These are phyloP conservation scores for Scaptomyza tumidula DNA, from an alignment of 2,888 invertebrate species.

Conservation along the genomic window DNA sequence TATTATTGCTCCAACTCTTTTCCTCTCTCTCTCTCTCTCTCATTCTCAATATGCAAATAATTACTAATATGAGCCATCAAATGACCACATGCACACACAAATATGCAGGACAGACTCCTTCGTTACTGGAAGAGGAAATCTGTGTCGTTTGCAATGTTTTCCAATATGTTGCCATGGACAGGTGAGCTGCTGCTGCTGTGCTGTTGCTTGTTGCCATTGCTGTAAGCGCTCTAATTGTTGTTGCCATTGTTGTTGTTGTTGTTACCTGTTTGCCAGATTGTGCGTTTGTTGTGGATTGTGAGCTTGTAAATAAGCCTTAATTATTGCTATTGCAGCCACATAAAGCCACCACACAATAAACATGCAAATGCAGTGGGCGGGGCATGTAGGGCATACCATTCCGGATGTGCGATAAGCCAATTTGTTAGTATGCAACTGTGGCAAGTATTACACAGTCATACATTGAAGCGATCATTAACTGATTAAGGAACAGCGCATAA, in stretches of 20 bases:
- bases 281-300: slow-evolving; percentile 54
- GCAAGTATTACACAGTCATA: slow-evolving; percentile 5
- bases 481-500: background rate
- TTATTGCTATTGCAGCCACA: slow-evolving; percentile 72
- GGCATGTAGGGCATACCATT: slow-evolving; percentile 10
- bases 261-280: slow-evolving; percentile 16
- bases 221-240: slow-evolving; percentile 48
- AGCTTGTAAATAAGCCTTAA: slow-evolving; percentile 79
- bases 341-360: slow-evolving; percentile 79
- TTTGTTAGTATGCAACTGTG: slow-evolving; percentile 43
- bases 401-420: slow-evolving; percentile 55
- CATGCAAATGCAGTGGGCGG: slow-evolving; percentile 68
- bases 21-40: background rate
- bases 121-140: slow-evolving; percentile 31
- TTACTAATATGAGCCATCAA: slow-evolving; percentile 74
- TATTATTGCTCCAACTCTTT: slow-evolving; percentile 10
- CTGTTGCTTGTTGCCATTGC: slow-evolving; percentile 22
- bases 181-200: slow-evolving; percentile 38
- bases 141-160: slow-evolving; percentile 57
- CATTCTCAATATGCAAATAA: slow-evolving; percentile 62
- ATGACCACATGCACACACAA: slow-evolving; percentile 45
- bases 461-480: background rate
- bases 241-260: slow-evolving; percentile 33
- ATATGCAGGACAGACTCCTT: slow-evolving; percentile 11
- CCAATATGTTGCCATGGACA: slow-evolving; percentile 60